Evolutionary conservation across 2,113 vertebrate species (phyloP), one percentile per base, ranked within the genome.

Genomic region (Heptranchias perlo): DNA sequence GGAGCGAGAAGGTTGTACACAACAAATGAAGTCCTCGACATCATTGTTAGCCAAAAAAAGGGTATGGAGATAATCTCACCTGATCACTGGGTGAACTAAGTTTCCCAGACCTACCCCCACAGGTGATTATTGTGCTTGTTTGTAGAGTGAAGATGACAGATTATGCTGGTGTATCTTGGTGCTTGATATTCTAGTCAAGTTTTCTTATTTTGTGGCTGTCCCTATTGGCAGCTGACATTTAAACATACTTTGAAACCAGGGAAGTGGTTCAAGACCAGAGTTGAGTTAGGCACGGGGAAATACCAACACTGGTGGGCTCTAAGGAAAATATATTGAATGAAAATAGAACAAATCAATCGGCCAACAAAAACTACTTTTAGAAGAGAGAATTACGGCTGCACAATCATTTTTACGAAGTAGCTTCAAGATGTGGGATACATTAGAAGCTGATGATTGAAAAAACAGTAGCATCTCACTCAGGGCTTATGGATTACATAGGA

Each of bases 141-240:
- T 62, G 35, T 62, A 62, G 16, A 93, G 54, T 47, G 31, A 62
- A 93, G 31, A 39, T 93, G 35, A 93, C 16, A 35, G 35, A 62
- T 5, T 39, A 39, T 23, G 7, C 35, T 62, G 35, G 35, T 93
- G 35, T n/a, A 62, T 64, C n/a, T 35, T n/a, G 21, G 35, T 62
- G 58, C n/a, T 93, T 21, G 35, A 93, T 62, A 54, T 6, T n/a
- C 52, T 13, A 89, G 28, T 93, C 5, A 23, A 93, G n/a, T 64
- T 93, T 82, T 82, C 39, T 44, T 93, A 93, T 5, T 91, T 91
- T 91, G 87, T 58, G 28, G 52, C n/a, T 93, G 89, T 62, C 89
- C 35, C 61, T 93, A 39, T 92, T 92, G 0, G 58, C 35, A 21
- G 13, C 39, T 93, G 58, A 18, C 18, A 61, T 6, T 61, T 61